Percentiles rank a stretch among this genome's conserved stretches.
These are phyloP conservation scores for Catostylus mosaicus DNA, from an alignment of 30 jellyfish, hydroid and myxozoan species.

Conservation along the genomic window DNA sequence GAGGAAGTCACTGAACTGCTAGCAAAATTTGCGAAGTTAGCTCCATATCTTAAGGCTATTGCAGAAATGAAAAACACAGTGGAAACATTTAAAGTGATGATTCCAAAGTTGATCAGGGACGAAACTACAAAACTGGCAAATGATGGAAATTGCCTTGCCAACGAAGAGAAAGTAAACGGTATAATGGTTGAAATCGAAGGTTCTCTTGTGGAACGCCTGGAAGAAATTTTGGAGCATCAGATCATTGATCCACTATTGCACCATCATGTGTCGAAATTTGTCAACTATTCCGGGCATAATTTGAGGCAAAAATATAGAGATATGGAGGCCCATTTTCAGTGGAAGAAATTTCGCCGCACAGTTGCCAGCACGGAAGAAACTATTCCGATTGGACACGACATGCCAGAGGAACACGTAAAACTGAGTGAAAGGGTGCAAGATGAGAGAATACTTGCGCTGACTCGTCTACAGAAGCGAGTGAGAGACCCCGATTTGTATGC, in stretches of 20 bases:
- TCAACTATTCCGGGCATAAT: background rate
- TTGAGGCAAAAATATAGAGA: background rate
- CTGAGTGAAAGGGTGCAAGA: background rate
- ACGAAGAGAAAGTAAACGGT: background rate
- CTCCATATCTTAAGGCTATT: background rate
- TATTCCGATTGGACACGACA: background rate
- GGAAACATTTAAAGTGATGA: background rate
- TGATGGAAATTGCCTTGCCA: background rate
- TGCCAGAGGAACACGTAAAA: background rate
- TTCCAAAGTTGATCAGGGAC: background rate
- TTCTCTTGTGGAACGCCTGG: background rate
- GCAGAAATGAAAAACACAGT: constrained; percentile 2
- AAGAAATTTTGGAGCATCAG: constrained; percentile 10
- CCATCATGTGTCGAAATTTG: background rate
- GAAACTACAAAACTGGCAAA: background rate
- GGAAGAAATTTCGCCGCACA: background rate
- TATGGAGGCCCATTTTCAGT: background rate
- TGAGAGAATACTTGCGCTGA: background rate
- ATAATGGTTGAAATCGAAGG: constrained; percentile 1
- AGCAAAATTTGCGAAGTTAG: constrained; percentile 2
- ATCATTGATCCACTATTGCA: background rate
- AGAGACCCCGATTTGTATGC: constrained; percentile 17
- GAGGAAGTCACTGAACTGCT: background rate
- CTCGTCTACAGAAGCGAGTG: constrained; percentile 11
- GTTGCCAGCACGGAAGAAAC: background rate